Evolutionary conservation across 30 jellyfish, hydroid and myxozoan species (phyloP), one percentile per base, ranked within the genome.

Genomic region (Turritopsis dohrnii): DNA sequence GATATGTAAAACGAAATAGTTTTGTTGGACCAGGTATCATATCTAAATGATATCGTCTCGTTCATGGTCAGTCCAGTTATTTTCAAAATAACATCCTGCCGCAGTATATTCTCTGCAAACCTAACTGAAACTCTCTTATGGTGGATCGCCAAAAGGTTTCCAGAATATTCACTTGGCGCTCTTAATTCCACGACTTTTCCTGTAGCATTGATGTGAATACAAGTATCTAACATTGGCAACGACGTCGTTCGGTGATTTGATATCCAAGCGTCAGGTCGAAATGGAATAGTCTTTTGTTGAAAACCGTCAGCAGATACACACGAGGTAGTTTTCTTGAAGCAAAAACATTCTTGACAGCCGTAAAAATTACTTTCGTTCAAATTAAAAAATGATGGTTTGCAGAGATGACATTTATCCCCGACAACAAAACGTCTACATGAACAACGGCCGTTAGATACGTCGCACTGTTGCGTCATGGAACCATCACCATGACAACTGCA

Each of bases 331-430:
- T 90, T 75, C 83, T 86, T 83, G 90, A 73, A 90, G 82, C 97
- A 90, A 82, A 84, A 90, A 71, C 97, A 90, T 5, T 82, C 29
- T 85, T 85, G 94, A 52, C 97, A 90, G 31, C 97, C 97, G 52
- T 85, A 52, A 1, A 85, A 71, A 65, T 90, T 83, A 21, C 65
- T 28, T 1, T 79, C 31, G 53, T 86, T 85, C 25, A 90, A 73
- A 27, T 75, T 77, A 76, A 72, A 90, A 1, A 81, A 30, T 20
- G 88, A 85, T 20, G 93, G 19, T 22, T 27, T 54, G 80, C 97
- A 90, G 21, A 16, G 21, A 82, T 79, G 60, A 74, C 97, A 90
- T 80, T 90, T 90, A 25, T 65, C 21, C 26, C 90, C 93, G 31
- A 52, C 81, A 29, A 81, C 79, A 90, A 82, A 83, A 30, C 29